Evolutionary conservation across 2,797 vertebrate genomes (phyloP).

Genomic region (Eospalax fontanierii): DNA sequence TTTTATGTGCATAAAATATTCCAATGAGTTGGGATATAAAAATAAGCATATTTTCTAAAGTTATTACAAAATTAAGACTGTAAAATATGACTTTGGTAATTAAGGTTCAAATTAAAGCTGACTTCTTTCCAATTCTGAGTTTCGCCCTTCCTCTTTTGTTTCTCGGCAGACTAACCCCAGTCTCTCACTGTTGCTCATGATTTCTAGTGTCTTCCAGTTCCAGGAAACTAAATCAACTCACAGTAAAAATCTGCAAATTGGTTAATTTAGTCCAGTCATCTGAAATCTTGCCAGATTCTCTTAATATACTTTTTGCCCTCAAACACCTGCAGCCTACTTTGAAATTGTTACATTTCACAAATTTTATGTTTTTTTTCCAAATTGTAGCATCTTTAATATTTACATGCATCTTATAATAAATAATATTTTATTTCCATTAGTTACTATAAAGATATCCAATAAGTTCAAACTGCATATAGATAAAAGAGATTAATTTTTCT

Average conservation of each 20-base stretch:
- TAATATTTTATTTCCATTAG: constrained; percentile 34
- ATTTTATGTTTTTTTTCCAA: not conserved
- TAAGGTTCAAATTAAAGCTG: not conserved
- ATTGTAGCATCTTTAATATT: not conserved
- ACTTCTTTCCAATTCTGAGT: not conserved
- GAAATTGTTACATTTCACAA: constrained; percentile 33
- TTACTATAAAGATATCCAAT: constrained; percentile 9
- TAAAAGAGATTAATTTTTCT: not conserved
- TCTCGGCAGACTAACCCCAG: not conserved
- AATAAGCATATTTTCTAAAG: constrained; percentile 46
- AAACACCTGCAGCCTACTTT: not conserved
- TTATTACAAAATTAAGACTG: constrained; percentile 30
- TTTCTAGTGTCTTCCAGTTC: not conserved
- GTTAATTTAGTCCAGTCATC: not conserved
- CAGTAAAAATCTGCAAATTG: not conserved
- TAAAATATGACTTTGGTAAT: not conserved
- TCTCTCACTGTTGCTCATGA: not conserved
- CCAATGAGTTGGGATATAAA: constrained; percentile 23
- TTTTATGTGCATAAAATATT: constrained; percentile 72
- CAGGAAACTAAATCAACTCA: constrained; percentile 25
- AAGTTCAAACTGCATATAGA: not conserved
- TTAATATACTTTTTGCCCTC: constrained; percentile 7
- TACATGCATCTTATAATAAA: not conserved
- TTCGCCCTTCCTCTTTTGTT: not conserved
- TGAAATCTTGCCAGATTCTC: constrained; percentile 29